Conservation (phyloP, 2,888 invertebrate species). For the Agrochola circellaris region DNA sequence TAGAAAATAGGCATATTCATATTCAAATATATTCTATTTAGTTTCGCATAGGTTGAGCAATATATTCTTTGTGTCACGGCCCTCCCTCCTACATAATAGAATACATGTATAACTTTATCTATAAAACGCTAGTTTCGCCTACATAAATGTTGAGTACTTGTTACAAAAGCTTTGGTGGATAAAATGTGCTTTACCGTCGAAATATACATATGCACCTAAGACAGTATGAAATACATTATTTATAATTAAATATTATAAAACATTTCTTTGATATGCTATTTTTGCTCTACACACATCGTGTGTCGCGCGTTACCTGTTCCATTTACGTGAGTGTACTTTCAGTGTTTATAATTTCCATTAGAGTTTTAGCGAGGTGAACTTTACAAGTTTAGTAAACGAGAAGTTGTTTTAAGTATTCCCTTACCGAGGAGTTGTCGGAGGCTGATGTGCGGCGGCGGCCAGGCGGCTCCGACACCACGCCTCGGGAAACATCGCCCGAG, state of each 20-base stretch:
- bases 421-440: slow-evolving; percentile 71
- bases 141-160: slow-evolving; percentile 48
- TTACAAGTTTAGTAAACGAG: slow-evolving; percentile 79
- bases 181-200: slow-evolving; percentile 23
- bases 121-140: slow-evolving; percentile 39
- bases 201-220: neutral
- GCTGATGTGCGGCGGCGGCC: slow-evolving; percentile 66
- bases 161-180: slow-evolving; percentile 27
- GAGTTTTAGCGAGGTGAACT: slow-evolving; percentile 76
- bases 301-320: slow-evolving; percentile 54
- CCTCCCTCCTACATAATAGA: slow-evolving; percentile 53
- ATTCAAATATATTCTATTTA: slow-evolving; percentile 70
- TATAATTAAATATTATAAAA: slow-evolving; percentile 1
- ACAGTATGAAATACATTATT: neutral
- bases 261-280: slow-evolving; percentile 12
- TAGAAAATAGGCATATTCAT: slow-evolving; percentile 65
- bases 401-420: slow-evolving; percentile 86
- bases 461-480: slow-evolving; percentile 74
- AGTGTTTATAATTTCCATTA: slow-evolving; percentile 80
- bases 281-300: slow-evolving; percentile 12
- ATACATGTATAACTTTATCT: slow-evolving; percentile 49
- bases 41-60: slow-evolving; percentile 61
- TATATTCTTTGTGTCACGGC: slow-evolving; percentile 64
- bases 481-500: slow-evolving; percentile 81
- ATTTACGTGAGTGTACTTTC: slow-evolving; percentile 69